Evolutionary conservation across 1,140 invertebrate species (phyloP).

Genomic region (Rhizoglyphus robini): DNA sequence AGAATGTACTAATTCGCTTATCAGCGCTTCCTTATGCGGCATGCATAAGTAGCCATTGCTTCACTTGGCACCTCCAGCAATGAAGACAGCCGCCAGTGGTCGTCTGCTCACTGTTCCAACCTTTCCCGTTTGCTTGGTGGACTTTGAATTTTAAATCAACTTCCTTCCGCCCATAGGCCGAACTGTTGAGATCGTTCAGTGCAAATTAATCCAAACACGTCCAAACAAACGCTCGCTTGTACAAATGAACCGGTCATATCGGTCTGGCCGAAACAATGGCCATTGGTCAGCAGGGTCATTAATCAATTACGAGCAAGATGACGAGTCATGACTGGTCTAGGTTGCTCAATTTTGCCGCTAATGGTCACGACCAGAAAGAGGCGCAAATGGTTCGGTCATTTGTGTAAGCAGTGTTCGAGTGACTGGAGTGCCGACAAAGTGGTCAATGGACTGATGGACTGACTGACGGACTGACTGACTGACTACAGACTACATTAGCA

Average conservation of each 20-base stretch:
- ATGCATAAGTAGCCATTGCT: too few species aligned
- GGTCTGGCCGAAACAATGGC: too few species aligned
- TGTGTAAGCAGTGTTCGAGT: too few species aligned
- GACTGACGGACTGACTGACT: too few species aligned
- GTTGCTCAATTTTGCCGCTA: background rate
- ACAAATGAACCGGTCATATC: background rate
- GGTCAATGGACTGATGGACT: too few species aligned
- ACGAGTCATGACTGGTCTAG: background rate
- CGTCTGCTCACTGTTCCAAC: too few species aligned
- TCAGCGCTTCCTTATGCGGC: too few species aligned
- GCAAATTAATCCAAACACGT: conserved; percentile 15
- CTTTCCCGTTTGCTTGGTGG: background rate
- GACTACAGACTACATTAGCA: conserved; percentile 5
- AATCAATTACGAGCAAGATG: background rate
- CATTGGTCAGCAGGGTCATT: background rate
- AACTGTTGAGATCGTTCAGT: background rate
- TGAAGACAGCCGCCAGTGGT: too few species aligned
- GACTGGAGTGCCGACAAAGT: too few species aligned
- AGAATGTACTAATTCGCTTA: too few species aligned
- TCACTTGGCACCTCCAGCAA: too few species aligned
- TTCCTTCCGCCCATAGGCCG: background rate
- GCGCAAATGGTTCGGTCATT: too few species aligned
- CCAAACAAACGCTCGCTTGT: background rate
- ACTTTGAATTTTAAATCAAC: background rate
- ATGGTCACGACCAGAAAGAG: background rate